phyloP scores from a whole-genome alignment of 2,888 invertebrate genomes.

The Pocota personata region DNA sequence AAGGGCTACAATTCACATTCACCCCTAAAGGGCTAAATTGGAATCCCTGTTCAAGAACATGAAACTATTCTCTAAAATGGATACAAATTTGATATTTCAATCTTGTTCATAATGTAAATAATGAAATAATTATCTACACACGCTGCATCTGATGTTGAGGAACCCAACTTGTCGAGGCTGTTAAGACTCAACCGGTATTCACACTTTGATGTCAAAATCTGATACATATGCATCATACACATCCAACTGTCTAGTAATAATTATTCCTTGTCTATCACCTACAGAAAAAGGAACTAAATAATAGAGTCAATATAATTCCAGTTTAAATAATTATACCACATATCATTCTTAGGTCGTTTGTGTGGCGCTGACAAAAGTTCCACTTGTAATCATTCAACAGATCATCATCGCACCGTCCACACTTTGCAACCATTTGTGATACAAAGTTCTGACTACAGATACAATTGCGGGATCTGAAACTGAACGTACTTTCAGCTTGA shows the following conservation, averaged over 20 bases:
- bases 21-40: too few species aligned
- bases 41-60: too few species aligned
- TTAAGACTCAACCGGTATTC: background rate
- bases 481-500: background rate
- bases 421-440: conserved; percentile 30
- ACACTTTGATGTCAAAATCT: too few species aligned
- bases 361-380: conserved; percentile 41
- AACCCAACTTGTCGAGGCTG: too few species aligned
- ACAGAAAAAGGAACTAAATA: conserved; percentile 36
- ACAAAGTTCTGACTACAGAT: conserved; percentile 43
- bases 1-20: too few species aligned
- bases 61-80: too few species aligned
- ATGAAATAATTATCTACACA: too few species aligned
- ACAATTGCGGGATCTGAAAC: conserved; percentile 48
- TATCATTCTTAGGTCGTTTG: conserved; percentile 13
- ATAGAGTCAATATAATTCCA: conserved; percentile 37
- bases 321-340: conserved; percentile 46
- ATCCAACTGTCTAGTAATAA: background rate
- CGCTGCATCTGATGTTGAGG: too few species aligned
- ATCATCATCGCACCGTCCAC: conserved; percentile 47
- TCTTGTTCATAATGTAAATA: too few species aligned
- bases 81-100: too few species aligned
- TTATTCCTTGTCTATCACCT: conserved; percentile 11
- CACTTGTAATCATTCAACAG: conserved; percentile 48
- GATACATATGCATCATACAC: too few species aligned